A percentile compares a stretch with the other conserved stretches of the same genome.
Evolutionary conservation across 2,797 vertebrate species (phyloP).

Genomic region (Gobio occitaniae): DNA sequence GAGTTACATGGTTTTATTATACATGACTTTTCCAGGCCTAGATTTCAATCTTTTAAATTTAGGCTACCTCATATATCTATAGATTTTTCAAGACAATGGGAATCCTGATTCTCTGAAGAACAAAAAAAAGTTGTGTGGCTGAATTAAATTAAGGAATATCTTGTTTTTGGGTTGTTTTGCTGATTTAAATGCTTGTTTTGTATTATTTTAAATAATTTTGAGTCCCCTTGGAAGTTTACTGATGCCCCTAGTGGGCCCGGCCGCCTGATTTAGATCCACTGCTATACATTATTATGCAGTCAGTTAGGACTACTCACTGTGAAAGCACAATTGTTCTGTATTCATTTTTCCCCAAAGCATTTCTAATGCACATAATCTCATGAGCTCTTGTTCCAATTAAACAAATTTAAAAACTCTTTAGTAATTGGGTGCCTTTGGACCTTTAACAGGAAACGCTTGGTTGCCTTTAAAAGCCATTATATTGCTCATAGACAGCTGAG

Average conservation of each 20-base stretch:
- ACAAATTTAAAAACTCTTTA: slow-evolving; percentile 19
- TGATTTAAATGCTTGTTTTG: background rate
- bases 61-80: background rate
- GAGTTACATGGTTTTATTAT: background rate
- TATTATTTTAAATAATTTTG: background rate
- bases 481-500: slow-evolving; percentile 23
- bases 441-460: slow-evolving; percentile 23
- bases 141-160: background rate
- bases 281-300: background rate
- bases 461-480: slow-evolving; percentile 25
- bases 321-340: slow-evolving; percentile 3
- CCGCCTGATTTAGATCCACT: background rate
- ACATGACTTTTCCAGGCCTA: background rate
- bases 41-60: too few relatives aligned
- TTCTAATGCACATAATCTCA: background rate
- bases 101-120: background rate
- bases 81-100: background rate
- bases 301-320: background rate
- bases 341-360: background rate
- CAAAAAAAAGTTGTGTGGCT: background rate
- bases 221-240: background rate
- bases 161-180: background rate
- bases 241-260: background rate
- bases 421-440: slow-evolving; percentile 32
- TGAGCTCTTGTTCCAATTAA: slow-evolving; percentile 22